Percentiles rank a stretch among this genome's conserved stretches.
phyloP scores from a whole-genome alignment of 2,888 invertebrate genomes.

The Merodon equestris region DNA sequence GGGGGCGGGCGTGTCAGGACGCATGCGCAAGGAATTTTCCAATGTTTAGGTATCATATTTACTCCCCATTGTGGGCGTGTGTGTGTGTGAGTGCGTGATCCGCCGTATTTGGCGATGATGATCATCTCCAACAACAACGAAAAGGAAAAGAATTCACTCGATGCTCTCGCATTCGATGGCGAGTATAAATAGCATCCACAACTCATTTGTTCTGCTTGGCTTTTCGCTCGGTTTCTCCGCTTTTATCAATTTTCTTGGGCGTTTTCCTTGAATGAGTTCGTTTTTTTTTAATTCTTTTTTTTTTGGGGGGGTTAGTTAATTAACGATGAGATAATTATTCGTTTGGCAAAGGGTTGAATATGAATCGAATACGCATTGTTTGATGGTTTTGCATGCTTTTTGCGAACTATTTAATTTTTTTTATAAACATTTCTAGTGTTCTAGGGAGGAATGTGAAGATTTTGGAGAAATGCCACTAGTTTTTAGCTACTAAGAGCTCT shows the following conservation, averaged over 20 bases:
- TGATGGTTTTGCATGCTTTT: too few species aligned
- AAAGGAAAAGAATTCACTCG: slow-evolving; percentile 23
- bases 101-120: slow-evolving; percentile 69
- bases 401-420: background rate
- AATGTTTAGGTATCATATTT: slow-evolving; percentile 64
- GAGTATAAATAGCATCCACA: slow-evolving; percentile 57
- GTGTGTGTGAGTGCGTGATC: slow-evolving; percentile 37
- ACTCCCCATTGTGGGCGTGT: slow-evolving; percentile 7
- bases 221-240: slow-evolving; percentile 31
- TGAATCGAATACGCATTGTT: background rate
- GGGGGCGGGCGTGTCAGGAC: slow-evolving; percentile 29
- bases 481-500: background rate
- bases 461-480: slow-evolving; percentile 34
- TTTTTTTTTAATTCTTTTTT: slow-evolving; percentile 14
- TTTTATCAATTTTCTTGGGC: slow-evolving; percentile 49
- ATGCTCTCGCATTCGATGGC: slow-evolving; percentile 27
- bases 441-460: background rate
- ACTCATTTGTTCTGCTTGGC: slow-evolving; percentile 29
- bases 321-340: slow-evolving; percentile 63
- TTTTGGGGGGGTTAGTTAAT: slow-evolving; percentile 37
- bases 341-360: slow-evolving; percentile 9
- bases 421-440: too few species aligned
- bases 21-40: slow-evolving; percentile 65
- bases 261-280: slow-evolving; percentile 57
- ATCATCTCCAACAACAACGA: slow-evolving; percentile 38